Evolutionary conservation across 1,140 invertebrate species (phyloP), one percentile per base, ranked within the genome.

Genomic region (Eubasilissa regina): DNA sequence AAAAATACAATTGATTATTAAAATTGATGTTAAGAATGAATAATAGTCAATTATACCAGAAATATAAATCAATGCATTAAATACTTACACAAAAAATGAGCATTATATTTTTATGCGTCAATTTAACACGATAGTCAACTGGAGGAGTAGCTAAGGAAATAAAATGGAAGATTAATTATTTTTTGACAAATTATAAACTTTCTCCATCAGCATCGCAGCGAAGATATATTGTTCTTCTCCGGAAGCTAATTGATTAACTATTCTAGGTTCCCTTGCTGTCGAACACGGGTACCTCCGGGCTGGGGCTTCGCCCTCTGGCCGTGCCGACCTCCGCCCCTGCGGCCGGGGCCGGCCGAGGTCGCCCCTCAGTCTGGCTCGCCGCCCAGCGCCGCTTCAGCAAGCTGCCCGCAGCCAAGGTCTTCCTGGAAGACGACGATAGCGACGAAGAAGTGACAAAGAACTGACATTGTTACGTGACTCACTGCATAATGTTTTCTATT

Each of bases 231-330:
- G 47, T 19, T 15, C 8, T 6, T 15, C 0, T 10, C 7, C 21
- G 35, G 13, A 35, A 35, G 25, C 6, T 64, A 25, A 43, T 64
- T 17, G 35, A 0, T 56, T 56, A 17, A 19, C 21, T 58, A 4
- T 82, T 62, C 47, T 84, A 89, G 88, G 85, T 89, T 73, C 86
- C 87, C 0, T 77, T 89, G 0, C 73, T 89, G 17, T 85, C 85
- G 35, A 89, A 89, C 79, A 85, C 87, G 25, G 86, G 86, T 4
- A 89, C 85, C 35, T 66, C 85, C 0, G 88, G 88, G 8, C 82
- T 89, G 9, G 88, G 88, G 3, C 77, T 79, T 0, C 11, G 55
- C 12, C 73, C 35, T 0, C 35, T 15, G 75, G 58, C 21, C 19
- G 75, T 19, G 13, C 78, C 79, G 44, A 25, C n/a, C 15, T 43